These are phyloP conservation scores for Anas bernieri DNA, from an alignment of 2,797 vertebrate genomes.

Conservation along the genomic window DNA sequence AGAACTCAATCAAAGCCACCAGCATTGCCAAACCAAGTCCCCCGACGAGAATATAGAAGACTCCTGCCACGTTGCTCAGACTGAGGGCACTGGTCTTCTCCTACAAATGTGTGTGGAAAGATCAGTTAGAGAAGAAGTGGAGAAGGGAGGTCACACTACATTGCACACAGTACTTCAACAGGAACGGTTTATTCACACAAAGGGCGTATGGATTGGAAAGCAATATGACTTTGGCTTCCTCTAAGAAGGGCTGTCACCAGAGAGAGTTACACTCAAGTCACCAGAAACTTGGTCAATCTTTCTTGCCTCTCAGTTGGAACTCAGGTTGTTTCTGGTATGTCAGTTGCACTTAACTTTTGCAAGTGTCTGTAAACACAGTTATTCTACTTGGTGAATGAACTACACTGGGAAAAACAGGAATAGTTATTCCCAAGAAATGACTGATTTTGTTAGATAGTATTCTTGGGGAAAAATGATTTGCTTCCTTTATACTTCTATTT, in stretches of 20 bases:
- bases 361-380: neutral
- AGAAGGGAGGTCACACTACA: slow-evolving; percentile 39
- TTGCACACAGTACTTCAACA: slow-evolving; percentile 73
- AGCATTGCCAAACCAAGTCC: slow-evolving; percentile 99
- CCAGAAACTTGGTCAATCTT: slow-evolving; percentile 40
- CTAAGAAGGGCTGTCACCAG: slow-evolving; percentile 51
- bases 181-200: slow-evolving; percentile 72
- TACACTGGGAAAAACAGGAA: neutral
- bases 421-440: neutral
- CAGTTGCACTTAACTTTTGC: slow-evolving; percentile 70
- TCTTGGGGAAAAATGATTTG: neutral
- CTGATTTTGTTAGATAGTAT: neutral
- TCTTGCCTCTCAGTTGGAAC: slow-evolving; percentile 50
- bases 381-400: neutral
- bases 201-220: slow-evolving; percentile 61
- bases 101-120: slow-evolving; percentile 88
- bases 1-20: slow-evolving; percentile 99
- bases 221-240: slow-evolving; percentile 50
- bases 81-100: slow-evolving; percentile 99
- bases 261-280: slow-evolving; percentile 54
- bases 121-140: slow-evolving; percentile 79
- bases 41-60: slow-evolving; percentile 99
- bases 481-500: neutral
- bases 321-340: slow-evolving; percentile 54
- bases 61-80: slow-evolving; percentile 99